Evolutionary conservation across 2,113 vertebrate genomes (phyloP), one percentile per base, ranked within the genome.

Genomic region (Psilopsiagon aurifrons): DNA sequence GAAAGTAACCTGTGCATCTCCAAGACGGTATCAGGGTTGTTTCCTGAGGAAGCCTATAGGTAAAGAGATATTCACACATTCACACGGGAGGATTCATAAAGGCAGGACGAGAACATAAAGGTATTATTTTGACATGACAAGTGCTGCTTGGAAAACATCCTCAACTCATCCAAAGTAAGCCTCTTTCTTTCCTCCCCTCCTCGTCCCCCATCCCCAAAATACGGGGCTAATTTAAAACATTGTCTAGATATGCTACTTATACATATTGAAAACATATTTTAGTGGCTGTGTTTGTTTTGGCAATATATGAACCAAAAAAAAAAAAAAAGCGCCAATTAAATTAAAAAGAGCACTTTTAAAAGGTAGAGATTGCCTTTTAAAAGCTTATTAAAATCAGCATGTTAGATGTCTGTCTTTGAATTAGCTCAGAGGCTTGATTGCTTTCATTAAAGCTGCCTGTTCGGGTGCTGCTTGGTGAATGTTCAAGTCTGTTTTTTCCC

Each of bases 341-440:
- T 98, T 96, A 96, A 97, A 96, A 97, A 97, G 94, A 96, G 94
- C 14, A 98, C 96, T 98, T 98, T 95, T 95, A 95, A 98, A 98
- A 98, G 97, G 98, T 97, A 93, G 97, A 95, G 96, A 98, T 96
- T 97, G 98, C 95, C 95, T 98, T 97, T 98, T 97, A 96, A 98
- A 97, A 97, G 97, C 97, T 96, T 98, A 98, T 98, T 98, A 97
- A 97, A 98, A 97, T 97, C 97, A 98, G 97, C 97, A 95, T 96
- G 97, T 96, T 98, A 71, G 95, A 94, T 96, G 97, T 80, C 97
- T 97, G 94, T 95, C 96, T 97, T 88, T 89, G 96, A 97, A 98
- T 98, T 97, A 97, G 97, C 97, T 97, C 88, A 10, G 86, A 95
- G 95, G 96, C 94, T 97, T 97, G 97, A 98, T 97, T 98, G 95